Evolutionary conservation across 1,140 invertebrate genomes (phyloP).

Genomic region (Uloborus diversus): DNA sequence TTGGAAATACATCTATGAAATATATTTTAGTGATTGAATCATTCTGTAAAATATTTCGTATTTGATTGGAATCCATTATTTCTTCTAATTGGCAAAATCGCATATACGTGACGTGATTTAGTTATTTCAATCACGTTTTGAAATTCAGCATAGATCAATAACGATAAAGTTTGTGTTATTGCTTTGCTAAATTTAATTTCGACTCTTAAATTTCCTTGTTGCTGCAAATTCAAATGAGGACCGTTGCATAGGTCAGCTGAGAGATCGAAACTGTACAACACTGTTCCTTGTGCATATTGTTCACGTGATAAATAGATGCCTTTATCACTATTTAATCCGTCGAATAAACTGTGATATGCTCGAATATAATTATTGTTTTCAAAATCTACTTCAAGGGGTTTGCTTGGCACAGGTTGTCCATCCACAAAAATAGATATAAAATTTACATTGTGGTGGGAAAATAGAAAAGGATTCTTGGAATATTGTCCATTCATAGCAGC

Average conservation of each 20-base stretch:
- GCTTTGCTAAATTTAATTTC: not conserved
- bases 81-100: not conserved
- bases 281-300: not conserved
- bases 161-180: not conserved
- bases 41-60: not conserved
- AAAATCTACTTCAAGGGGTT: not conserved
- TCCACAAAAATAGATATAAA: not conserved
- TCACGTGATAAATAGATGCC: not conserved
- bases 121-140: not conserved
- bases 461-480: not conserved
- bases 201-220: not conserved
- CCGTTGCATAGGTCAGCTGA: not conserved
- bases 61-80: not conserved
- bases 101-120: not conserved
- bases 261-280: not conserved
- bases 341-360: not conserved
- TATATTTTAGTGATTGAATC: not conserved
- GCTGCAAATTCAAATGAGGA: not conserved
- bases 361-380: not conserved
- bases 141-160: not conserved
- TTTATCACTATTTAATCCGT: not conserved
- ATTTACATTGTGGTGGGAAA: not conserved
- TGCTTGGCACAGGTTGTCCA: not conserved
- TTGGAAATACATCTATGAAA: not conserved
- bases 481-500: not conserved